Evolutionary conservation across 2,113 vertebrate genomes (phyloP), one percentile per base, ranked within the genome.

Genomic region (Halcyon senegalensis): DNA sequence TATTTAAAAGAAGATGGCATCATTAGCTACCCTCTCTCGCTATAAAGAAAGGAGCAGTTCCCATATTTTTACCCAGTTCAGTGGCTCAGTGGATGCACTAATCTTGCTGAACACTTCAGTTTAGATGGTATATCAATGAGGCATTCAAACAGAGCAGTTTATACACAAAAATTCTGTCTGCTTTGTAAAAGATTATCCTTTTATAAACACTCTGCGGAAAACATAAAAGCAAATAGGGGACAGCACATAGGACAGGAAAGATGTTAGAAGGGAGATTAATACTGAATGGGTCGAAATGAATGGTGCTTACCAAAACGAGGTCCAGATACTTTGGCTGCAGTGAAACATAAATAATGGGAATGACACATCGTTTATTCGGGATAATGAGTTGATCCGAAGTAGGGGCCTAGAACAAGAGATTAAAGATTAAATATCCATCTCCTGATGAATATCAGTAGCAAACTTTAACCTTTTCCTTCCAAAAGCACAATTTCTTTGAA

Each of bases 381-480:
- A 98, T 99, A 98, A 98, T 98, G 98, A 99, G 98, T 98, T 98
- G 98, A 98, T 98, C 98, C 97, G 94, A 98, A 98, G 98, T 98
- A 97, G 97, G 97, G 98, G 97, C 96, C 98, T 97, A 98, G 98
- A 98, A 98, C 98, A 98, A 98, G 98, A 98, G 98, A 98, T 98
- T 98, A 98, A 98, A 98, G 98, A 99, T 99, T 98, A 98, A 98
- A 98, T 98, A 98, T 98, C 98, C 98, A 98, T 98, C 98, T 98
- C 98, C 97, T 98, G 98, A 98, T 98, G 98, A 98, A 98, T 98
- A 98, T 98, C 98, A 98, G 98, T 98, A 97, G 98, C 98, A 97
- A 98, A 98, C 98, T 98, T 98, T 98, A 99, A 99, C 98, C 98
- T 99, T 98, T 99, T 98, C 98, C 98, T 98, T 98, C 97, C 98